Evolutionary conservation across 2,797 vertebrate genomes (phyloP), one percentile per base, ranked within the genome.

Genomic region (Ctenosaura bakeri): DNA sequence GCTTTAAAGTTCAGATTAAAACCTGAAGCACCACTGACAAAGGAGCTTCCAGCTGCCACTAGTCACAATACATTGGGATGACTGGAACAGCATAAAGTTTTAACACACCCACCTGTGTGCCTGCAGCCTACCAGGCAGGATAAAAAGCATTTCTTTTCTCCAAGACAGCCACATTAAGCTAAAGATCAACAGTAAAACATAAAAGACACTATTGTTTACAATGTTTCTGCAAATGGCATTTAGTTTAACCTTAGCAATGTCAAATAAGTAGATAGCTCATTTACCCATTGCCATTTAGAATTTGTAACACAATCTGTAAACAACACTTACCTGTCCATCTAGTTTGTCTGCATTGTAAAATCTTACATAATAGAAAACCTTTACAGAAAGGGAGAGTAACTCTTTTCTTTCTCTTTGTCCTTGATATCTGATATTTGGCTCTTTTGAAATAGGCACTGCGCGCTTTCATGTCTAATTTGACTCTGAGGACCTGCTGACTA

Each of bases 281-380:
- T 97, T 96, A 94, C 88, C 73, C 24, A 24, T 89, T 95, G 93
- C 86, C 94, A 90, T 95, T 95, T 96, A 92, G 82, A 96, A 93
- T 96, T 96, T 97, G 94, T 94, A 94, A 96, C 95, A 87, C 92
- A 93, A 95, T 97, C 94, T 95, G 86, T 96, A 95, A 96, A 89
- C 77, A 96, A 32, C 50, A 89, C 22, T 87, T 90, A 87, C 89
- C 93, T 95, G 86, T 85, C 82, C 78, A 0, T 71, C 32, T 64
- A 89, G 35, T 92, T 93, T 88, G n/a, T 56, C 92, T 90, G 3
- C 81, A 91, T 24, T 87, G 12, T 91, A 59, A 93, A 95, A 94
- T 92, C 91, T 83, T 54, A 14, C 86, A 92, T 90, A 4, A 79
- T 56, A 1, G 80, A 62, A 89, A 73, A 86, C 35, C 85, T 87